Evolutionary conservation across 2,888 invertebrate species (phyloP).

Genomic region (Buathra laborator): DNA sequence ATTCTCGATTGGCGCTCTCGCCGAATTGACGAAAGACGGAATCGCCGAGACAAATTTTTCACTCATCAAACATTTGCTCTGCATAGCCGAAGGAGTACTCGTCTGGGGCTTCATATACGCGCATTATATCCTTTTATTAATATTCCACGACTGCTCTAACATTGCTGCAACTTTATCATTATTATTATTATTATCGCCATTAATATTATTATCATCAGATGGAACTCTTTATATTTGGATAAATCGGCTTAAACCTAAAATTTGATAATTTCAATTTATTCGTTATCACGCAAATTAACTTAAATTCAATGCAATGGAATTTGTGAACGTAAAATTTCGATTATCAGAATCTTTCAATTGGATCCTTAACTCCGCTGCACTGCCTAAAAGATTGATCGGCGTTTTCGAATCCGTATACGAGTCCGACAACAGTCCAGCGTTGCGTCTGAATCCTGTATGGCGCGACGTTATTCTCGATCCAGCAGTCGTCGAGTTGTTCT

Average conservation of each 20-base stretch:
- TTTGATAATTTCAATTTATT: no score
- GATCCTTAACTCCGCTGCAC: slow-evolving; percentile 82
- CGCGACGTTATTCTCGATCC: slow-evolving; percentile 91
- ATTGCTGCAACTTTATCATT: background rate
- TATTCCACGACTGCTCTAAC: background rate
- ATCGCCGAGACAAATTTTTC: slow-evolving; percentile 87
- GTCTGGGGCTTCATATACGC: slow-evolving; percentile 93
- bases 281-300: no score
- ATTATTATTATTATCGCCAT: no score
- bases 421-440: slow-evolving; percentile 87
- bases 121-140: slow-evolving; percentile 86
- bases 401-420: slow-evolving; percentile 90
- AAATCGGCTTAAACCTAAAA: no score
- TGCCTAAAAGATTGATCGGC: slow-evolving; percentile 90
- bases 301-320: no score
- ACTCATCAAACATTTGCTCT: slow-evolving; percentile 90
- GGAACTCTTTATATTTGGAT: no score
- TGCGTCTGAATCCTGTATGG: slow-evolving; percentile 90
- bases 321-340: background rate
- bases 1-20: slow-evolving; percentile 89
- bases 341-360: background rate
- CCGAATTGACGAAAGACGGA: slow-evolving; percentile 87
- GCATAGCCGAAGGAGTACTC: slow-evolving; percentile 92
- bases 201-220: no score
- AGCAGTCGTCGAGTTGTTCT: slow-evolving; percentile 91